Evolutionary conservation across 2,888 invertebrate species (phyloP).

Genomic region (Habroteleia sp.): DNA sequence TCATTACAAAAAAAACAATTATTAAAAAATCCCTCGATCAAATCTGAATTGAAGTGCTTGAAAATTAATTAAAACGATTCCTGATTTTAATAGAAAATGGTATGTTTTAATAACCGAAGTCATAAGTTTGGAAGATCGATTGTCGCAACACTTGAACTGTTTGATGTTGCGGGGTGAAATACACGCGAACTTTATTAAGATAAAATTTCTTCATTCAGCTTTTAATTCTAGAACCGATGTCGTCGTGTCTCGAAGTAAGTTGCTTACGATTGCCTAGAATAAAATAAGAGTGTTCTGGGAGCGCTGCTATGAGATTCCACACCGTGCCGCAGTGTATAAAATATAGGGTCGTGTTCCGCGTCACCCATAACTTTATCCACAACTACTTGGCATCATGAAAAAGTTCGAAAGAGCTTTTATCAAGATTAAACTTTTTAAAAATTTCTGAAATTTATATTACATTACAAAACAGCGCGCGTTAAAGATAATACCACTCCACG

Average conservation of each 20-base stretch:
- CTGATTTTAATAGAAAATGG: too few relatives aligned
- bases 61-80: too few relatives aligned
- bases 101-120: too few relatives aligned
- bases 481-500: slow-evolving; percentile 33
- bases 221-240: slow-evolving; percentile 47
- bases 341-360: slow-evolving; percentile 58
- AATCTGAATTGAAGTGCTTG: too few relatives aligned
- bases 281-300: slow-evolving; percentile 51
- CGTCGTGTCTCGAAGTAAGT: slow-evolving; percentile 40
- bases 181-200: slow-evolving; percentile 30
- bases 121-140: too few relatives aligned
- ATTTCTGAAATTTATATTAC: slow-evolving; percentile 47
- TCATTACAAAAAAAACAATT: too few relatives aligned
- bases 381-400: slow-evolving; percentile 40
- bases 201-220: slow-evolving; percentile 47
- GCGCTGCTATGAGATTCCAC: slow-evolving; percentile 53
- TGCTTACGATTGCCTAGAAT: slow-evolving; percentile 49
- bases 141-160: too few relatives aligned
- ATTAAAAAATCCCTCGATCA: too few relatives aligned
- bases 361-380: slow-evolving; percentile 56
- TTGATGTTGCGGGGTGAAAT: slow-evolving; percentile 31
- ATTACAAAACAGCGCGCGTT: slow-evolving; percentile 22
- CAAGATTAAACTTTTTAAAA: slow-evolving; percentile 52
- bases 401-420: slow-evolving; percentile 55
- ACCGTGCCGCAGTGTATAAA: slow-evolving; percentile 52